phyloP scores from a whole-genome alignment of 2,888 invertebrate species.

The Epiblema foenella region DNA sequence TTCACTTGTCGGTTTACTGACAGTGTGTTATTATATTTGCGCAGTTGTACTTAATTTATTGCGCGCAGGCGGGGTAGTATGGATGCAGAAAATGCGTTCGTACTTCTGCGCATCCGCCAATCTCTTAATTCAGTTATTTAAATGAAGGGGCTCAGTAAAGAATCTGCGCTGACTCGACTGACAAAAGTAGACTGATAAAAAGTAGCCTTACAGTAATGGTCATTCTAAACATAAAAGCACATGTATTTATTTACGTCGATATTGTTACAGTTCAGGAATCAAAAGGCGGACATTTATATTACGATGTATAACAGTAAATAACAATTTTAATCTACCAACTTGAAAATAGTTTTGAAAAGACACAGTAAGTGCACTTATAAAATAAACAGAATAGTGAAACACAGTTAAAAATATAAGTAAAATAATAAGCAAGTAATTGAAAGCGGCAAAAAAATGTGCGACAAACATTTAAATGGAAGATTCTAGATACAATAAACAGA shows the following conservation, averaged over 20 bases:
- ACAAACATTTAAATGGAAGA: constrained; percentile 12
- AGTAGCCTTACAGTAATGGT: no score
- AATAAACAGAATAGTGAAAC: background rate
- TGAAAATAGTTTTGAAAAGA: background rate
- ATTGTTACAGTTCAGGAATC: background rate
- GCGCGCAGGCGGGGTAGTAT: no score
- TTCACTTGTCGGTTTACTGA: no score
- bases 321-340: no score
- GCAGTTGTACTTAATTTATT: no score
- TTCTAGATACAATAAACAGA: background rate
- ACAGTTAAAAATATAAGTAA: background rate
- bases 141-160: no score
- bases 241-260: background rate
- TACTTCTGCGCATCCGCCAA: no score
- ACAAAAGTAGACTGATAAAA: no score
- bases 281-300: background rate
- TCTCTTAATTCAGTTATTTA: no score
- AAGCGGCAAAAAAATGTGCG: background rate
- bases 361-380: background rate
- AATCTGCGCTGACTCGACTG: no score
- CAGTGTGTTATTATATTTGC: no score
- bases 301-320: background rate
- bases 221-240: background rate
- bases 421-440: background rate
- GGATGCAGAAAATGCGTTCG: no score